A percentile compares a stretch with the other conserved stretches of the same genome.
Conservation (phyloP, 2,113 vertebrate genomes). For the Melozone crissalis region DNA sequence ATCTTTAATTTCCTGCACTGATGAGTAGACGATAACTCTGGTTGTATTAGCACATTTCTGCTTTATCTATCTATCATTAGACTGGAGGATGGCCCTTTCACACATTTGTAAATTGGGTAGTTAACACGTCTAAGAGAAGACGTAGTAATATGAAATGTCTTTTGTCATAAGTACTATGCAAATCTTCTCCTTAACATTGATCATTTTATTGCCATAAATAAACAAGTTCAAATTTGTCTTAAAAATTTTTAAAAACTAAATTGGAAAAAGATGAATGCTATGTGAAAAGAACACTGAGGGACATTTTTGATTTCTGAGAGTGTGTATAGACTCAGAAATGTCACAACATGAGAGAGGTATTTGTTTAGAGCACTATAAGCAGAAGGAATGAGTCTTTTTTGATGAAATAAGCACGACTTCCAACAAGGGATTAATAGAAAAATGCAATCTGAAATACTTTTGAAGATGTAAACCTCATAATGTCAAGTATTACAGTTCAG, state of each 20-base stretch:
- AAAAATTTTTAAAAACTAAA: neutral
- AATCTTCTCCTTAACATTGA: neutral
- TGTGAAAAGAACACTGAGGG: neutral
- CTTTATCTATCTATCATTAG: neutral
- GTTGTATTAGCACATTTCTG: neutral
- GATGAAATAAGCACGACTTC: neutral
- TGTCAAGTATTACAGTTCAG: neutral
- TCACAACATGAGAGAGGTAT: neutral
- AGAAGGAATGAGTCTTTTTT: neutral
- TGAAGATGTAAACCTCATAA: slow-evolving; percentile 1
- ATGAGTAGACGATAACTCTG: neutral
- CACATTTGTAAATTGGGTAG: neutral
- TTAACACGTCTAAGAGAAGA: neutral
- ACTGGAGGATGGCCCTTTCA: neutral
- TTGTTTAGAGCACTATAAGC: neutral
- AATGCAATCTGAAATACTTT: neutral
- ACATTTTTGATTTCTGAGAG: neutral
- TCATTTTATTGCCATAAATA: neutral
- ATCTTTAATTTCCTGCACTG: slow-evolving; percentile 35
- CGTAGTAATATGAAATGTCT: neutral
- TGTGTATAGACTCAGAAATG: neutral
- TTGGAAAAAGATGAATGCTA: neutral
- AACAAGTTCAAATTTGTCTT: neutral
- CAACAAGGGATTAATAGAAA: neutral
- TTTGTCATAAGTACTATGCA: neutral